Conservation (phyloP, 2,888 invertebrate genomes). For the Muscina levida region DNA sequence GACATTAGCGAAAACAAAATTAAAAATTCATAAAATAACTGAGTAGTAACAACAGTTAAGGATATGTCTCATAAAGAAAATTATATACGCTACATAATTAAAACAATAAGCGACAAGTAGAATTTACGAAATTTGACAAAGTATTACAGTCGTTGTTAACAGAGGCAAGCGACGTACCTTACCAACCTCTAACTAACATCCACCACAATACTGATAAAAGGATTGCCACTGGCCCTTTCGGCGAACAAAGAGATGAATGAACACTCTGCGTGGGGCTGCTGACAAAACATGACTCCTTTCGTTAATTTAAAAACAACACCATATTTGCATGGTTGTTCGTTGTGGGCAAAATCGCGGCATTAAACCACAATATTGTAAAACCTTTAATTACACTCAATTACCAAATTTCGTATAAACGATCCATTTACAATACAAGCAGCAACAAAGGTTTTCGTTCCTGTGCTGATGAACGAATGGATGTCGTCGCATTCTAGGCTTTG, state of each 20-base stretch:
- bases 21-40: no score
- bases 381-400: constrained; percentile 80
- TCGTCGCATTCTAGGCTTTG: constrained; percentile 54
- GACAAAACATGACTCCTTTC: constrained; percentile 53
- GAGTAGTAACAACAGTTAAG: no score
- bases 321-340: constrained; percentile 48
- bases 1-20: no score
- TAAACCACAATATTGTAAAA: constrained; percentile 52
- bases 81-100: constrained; percentile 77
- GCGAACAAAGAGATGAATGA: constrained; percentile 42
- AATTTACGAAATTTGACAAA: constrained; percentile 13
- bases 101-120: constrained; percentile 70
- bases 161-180: constrained; percentile 6
- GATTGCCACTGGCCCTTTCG: background rate
- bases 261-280: constrained; percentile 26
- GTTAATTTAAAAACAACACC: constrained; percentile 49
- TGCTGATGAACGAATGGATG: constrained; percentile 33
- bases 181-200: constrained; percentile 12
- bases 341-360: constrained; percentile 3
- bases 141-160: background rate
- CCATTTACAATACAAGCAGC: constrained; percentile 74
- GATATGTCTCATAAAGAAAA: no score
- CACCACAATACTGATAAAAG: background rate
- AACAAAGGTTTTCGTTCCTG: constrained; percentile 43
- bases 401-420: constrained; percentile 75